A percentile compares a stretch with the other conserved stretches of the same genome.
phyloP scores from a whole-genome alignment of 2,113 vertebrate species.

The Gallinago media region DNA sequence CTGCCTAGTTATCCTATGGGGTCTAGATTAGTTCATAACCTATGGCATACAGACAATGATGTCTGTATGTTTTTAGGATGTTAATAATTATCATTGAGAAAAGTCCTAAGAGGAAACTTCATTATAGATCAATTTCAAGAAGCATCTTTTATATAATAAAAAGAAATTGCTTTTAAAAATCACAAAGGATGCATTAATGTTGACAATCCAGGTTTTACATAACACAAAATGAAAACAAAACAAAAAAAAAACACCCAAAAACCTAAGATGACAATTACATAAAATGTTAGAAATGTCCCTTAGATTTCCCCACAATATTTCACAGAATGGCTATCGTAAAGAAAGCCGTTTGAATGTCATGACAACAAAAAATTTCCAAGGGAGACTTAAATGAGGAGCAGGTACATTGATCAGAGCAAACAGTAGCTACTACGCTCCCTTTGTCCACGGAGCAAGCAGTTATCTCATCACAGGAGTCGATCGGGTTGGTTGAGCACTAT shows the following conservation, averaged over 20 bases:
- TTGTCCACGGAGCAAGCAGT: not conserved
- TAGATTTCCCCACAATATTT: not conserved
- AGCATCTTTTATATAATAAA: not conserved
- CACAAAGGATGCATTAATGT: not conserved
- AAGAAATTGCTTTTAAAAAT: not conserved
- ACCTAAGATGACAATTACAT: not conserved
- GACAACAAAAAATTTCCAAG: not conserved
- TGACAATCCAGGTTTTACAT: not conserved
- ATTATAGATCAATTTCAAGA: not conserved
- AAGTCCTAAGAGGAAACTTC: not conserved
- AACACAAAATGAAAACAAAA: not conserved
- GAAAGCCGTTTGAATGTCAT: not conserved
- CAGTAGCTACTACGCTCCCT: not conserved
- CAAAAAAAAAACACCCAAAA: too few species aligned
- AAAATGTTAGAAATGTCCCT: not conserved
- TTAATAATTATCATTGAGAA: not conserved
- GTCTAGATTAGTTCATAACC: not conserved
- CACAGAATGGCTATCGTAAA: not conserved
- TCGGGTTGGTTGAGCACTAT: not conserved
- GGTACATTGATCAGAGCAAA: not conserved
- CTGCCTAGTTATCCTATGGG: not conserved
- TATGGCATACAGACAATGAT: accelerated
- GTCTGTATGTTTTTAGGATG: not conserved
- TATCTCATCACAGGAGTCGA: not conserved
- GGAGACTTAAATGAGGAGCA: not conserved